Conservation (phyloP, 2,113 vertebrate genomes). For the Psephotus haematonotus region DNA sequence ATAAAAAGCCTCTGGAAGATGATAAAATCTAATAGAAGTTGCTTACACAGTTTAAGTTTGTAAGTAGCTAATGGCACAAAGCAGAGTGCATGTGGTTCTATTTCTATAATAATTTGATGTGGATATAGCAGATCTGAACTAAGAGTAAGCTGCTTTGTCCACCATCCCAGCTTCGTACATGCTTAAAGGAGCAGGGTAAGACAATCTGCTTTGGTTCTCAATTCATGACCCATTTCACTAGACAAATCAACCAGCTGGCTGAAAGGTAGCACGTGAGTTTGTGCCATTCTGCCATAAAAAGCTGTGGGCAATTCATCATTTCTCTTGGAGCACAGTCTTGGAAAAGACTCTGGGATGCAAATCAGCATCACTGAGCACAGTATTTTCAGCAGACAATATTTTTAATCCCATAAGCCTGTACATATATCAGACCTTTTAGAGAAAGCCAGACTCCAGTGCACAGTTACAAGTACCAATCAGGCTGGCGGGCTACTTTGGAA, state of each 20-base stretch:
- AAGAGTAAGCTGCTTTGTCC: neutral
- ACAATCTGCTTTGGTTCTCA: neutral
- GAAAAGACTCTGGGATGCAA: neutral
- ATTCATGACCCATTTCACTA: neutral
- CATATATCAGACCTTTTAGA: neutral
- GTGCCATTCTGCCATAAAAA: neutral
- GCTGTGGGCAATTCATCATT: neutral
- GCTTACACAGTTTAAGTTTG: neutral
- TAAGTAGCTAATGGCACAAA: neutral
- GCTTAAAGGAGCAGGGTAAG: neutral
- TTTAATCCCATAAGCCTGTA: neutral
- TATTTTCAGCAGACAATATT: neutral
- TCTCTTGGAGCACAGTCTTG: neutral
- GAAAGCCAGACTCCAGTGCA: neutral
- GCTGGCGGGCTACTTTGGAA: neutral
- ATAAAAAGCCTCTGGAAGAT: neutral
- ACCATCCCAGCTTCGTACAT: neutral
- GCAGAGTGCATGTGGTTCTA: neutral
- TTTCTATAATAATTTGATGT: neutral
- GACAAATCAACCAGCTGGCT: neutral
- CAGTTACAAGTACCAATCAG: neutral
- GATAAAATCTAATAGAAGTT: neutral
- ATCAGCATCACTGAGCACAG: neutral
- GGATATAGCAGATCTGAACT: neutral
- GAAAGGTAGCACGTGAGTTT: neutral